Conservation (phyloP, 1,140 invertebrate genomes). For the Holcopasites calliopsidis region DNA sequence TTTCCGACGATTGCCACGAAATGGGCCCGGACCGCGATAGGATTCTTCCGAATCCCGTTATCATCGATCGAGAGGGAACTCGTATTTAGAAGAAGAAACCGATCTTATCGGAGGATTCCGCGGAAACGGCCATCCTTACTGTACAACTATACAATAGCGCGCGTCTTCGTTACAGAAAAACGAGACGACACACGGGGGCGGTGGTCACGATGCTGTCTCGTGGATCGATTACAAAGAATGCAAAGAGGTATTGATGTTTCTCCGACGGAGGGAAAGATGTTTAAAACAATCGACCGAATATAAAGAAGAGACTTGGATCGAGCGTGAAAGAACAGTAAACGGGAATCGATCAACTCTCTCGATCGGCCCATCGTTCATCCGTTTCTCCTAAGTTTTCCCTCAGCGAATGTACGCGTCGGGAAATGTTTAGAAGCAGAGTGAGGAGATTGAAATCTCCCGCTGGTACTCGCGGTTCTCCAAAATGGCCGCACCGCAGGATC, state of each 20-base stretch:
- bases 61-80: not conserved
- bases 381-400: not conserved
- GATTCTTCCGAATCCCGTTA: not conserved
- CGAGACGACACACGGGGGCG: not conserved
- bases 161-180: not conserved
- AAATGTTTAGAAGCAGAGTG: not conserved
- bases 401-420: not conserved
- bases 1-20: constrained; percentile 2
- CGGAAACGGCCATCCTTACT: not conserved
- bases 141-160: not conserved
- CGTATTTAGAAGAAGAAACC: not conserved
- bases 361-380: not conserved
- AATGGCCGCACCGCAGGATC: constrained; percentile 61
- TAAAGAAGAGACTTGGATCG: not conserved
- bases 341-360: not conserved
- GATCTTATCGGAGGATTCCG: constrained; percentile 10
- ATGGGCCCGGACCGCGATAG: not conserved
- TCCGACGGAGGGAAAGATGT: not conserved
- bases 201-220: not conserved
- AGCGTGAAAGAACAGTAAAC: not conserved
- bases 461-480: constrained; percentile 66
- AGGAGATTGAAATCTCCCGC: constrained; percentile 63
- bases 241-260: constrained; percentile 12
- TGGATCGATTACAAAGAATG: constrained; percentile 10
- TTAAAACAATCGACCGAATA: not conserved